These are phyloP conservation scores for Pelusios castaneus DNA, from an alignment of 2,113 vertebrate genomes.

Conservation along the genomic window DNA sequence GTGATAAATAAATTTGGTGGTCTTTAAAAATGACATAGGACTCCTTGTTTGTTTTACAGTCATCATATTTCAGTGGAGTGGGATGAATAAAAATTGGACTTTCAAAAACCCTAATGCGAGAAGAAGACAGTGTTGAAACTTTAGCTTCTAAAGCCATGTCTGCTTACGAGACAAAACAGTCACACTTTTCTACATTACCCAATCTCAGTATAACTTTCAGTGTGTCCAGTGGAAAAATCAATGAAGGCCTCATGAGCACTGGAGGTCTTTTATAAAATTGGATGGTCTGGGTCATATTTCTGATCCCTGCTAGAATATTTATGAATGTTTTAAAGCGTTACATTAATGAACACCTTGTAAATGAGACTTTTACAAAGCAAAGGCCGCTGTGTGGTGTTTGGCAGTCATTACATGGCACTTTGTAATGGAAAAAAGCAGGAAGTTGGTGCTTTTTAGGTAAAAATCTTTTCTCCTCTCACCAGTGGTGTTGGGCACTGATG, in stretches of 20 bases:
- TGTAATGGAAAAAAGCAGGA: no score
- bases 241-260: background rate
- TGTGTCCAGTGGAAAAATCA: constrained; percentile 30
- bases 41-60: no score
- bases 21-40: no score
- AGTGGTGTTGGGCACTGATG: no score
- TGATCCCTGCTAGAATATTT: background rate
- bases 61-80: background rate
- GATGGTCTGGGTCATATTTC: background rate
- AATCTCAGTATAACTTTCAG: constrained; percentile 46
- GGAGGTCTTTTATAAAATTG: background rate
- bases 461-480: background rate
- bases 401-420: background rate
- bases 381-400: background rate
- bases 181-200: background rate
- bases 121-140: background rate
- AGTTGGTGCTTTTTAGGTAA: background rate
- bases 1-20: no score
- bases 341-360: background rate
- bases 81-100: background rate
- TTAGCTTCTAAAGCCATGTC: constrained; percentile 15
- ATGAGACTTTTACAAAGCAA: background rate
- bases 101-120: background rate
- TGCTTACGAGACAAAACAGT: constrained; percentile 27
- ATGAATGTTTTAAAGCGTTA: background rate